These are phyloP conservation scores for Cyclina sinensis DNA, from an alignment of 1,140 invertebrate genomes.

Conservation along the genomic window DNA sequence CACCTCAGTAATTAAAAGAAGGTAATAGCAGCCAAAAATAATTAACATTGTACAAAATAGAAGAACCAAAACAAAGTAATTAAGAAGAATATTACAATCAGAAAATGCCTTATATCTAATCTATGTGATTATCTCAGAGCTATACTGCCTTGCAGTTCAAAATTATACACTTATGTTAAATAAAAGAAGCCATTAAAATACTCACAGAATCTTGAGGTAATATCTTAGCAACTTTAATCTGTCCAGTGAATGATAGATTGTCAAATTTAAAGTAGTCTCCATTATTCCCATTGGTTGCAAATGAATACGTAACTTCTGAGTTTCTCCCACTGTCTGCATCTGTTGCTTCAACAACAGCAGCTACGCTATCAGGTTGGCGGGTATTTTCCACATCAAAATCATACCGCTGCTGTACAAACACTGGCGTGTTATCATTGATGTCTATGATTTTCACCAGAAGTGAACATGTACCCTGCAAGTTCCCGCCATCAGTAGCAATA, in stretches of 20 bases:
- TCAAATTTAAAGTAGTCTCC: conserved; percentile 59
- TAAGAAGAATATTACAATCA: too few species aligned
- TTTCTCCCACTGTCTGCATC: conserved; percentile 87
- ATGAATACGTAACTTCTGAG: conserved; percentile 56
- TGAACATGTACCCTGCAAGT: conserved; percentile 40
- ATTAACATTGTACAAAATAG: too few species aligned
- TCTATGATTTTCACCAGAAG: conserved; percentile 92
- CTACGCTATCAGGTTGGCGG: conserved; percentile 90
- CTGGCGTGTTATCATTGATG: conserved; percentile 98
- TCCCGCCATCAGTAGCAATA: conserved; percentile 49
- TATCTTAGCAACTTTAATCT: conserved; percentile 89
- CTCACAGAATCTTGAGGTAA: conserved; percentile 12
- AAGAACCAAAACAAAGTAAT: too few species aligned
- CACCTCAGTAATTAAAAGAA: too few species aligned
- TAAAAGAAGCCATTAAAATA: too few species aligned
- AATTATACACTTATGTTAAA: too few species aligned
- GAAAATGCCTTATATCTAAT: too few species aligned
- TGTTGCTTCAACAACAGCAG: conserved; percentile 96
- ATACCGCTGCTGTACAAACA: conserved; percentile 98
- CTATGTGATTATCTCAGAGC: too few species aligned
- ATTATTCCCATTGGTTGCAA: conserved; percentile 33
- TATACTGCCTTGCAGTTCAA: too few species aligned
- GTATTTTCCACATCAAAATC: conserved; percentile 97
- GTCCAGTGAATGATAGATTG: conserved; percentile 27
- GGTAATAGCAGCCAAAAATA: too few species aligned